Conservation (phyloP, 2,113 vertebrate genomes). For the Cnemophilus loriae region DNA sequence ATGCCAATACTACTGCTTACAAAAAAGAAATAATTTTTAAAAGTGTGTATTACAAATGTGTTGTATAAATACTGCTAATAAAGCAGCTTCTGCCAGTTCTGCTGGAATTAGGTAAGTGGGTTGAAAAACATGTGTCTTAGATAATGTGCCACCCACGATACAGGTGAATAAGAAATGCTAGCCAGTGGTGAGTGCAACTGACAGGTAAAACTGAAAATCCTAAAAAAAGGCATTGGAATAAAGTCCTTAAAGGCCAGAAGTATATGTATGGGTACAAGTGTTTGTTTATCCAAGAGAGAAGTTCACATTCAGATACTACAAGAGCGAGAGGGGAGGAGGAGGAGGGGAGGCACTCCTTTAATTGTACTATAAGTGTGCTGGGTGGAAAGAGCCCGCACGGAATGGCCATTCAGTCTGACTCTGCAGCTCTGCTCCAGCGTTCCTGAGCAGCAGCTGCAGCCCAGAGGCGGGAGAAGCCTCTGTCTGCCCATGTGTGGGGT, state of each 20-base stretch:
- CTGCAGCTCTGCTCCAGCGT: not conserved
- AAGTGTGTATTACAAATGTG: not conserved
- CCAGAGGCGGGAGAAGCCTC: slow-evolving; percentile 7
- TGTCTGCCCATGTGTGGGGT: not conserved
- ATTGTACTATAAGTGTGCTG: slow-evolving; percentile 13
- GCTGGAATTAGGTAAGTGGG: slow-evolving; percentile 24
- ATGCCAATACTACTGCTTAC: not conserved
- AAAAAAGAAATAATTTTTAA: not conserved
- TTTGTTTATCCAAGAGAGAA: not conserved
- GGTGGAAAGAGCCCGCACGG: not conserved
- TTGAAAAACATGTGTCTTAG: slow-evolving; percentile 10
- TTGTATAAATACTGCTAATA: not conserved
- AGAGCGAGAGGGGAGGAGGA: not conserved
- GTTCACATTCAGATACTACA: not conserved
- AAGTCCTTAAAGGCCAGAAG: not conserved
- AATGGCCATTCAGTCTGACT: not conserved
- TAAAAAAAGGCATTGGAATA: not conserved
- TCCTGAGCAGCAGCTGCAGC: not conserved
- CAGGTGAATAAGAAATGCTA: not conserved
- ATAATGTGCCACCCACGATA: not conserved
- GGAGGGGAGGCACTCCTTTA: not conserved
- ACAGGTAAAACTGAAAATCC: not conserved
- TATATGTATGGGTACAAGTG: not conserved
- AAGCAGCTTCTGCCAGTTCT: not conserved
- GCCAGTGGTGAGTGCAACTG: not conserved